Evolutionary conservation across 30 jellyfish, hydroid and myxozoan genomes (phyloP).

Genomic region (Chrysaora quinquecirrha): DNA sequence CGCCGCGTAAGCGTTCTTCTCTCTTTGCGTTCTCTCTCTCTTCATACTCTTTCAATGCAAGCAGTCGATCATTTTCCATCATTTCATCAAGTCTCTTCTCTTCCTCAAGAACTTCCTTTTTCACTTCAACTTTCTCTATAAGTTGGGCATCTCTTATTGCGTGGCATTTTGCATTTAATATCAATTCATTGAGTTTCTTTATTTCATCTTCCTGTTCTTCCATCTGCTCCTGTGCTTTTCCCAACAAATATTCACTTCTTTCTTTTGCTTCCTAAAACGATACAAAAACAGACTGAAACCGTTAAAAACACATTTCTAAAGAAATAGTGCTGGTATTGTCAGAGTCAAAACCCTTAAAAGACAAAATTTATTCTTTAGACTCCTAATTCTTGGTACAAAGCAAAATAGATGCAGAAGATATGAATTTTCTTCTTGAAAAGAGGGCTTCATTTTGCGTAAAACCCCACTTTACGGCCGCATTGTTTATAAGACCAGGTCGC

Average conservation of each 20-base stretch:
- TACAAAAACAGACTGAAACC: too few relatives aligned
- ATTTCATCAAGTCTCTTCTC: constrained; percentile 95
- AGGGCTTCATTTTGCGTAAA: too few relatives aligned
- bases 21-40: constrained; percentile 79
- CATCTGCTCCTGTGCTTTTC: constrained; percentile 96
- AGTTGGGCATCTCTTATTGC: constrained; percentile 98
- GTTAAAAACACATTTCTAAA: too few relatives aligned
- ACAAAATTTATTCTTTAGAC: too few relatives aligned
- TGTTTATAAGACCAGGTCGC: too few relatives aligned
- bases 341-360: too few relatives aligned
- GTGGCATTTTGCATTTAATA: constrained; percentile 97
- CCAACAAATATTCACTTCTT: constrained; percentile 84
- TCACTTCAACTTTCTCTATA: constrained; percentile 91
- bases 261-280: constrained; percentile 92
- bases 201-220: constrained; percentile 99
- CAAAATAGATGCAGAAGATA: too few relatives aligned
- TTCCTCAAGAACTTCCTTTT: constrained; percentile 92
- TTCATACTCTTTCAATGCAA: constrained; percentile 88
- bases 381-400: too few relatives aligned
- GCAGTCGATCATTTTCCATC: constrained; percentile 98
- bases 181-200: constrained; percentile 89
- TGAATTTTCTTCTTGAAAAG: too few relatives aligned
- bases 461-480: too few relatives aligned
- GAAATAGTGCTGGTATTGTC: too few relatives aligned
- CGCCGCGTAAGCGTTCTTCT: constrained; percentile 89